These are phyloP conservation scores for Lepidothrix coronata DNA, from an alignment of 2,113 vertebrate species.

Conservation along the genomic window DNA sequence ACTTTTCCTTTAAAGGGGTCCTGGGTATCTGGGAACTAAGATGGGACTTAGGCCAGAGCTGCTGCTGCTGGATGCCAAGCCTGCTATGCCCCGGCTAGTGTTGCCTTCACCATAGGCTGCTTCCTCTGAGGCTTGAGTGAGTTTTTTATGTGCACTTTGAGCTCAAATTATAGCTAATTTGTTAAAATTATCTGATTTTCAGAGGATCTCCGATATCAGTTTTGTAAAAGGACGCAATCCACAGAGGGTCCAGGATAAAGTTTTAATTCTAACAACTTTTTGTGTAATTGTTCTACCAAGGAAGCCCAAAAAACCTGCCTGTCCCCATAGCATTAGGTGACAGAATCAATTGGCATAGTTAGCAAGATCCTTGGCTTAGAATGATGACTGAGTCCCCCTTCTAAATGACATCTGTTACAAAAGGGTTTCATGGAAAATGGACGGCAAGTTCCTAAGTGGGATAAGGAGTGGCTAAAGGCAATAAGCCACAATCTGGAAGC, in stretches of 20 bases:
- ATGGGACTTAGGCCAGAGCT: background rate
- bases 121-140: background rate
- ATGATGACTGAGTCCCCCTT: background rate
- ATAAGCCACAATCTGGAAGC: background rate
- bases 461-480: background rate
- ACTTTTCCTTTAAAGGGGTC: background rate
- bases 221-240: background rate
- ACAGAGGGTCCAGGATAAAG: background rate
- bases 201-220: background rate
- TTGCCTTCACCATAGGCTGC: background rate
- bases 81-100: accelerated
- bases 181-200: background rate
- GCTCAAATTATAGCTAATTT: background rate
- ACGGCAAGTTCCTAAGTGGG: background rate
- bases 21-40: background rate
- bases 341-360: background rate
- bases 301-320: background rate
- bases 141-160: background rate
- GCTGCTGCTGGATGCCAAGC: background rate
- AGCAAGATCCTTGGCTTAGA: background rate
- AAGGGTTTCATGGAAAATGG: background rate
- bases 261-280: background rate
- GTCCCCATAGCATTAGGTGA: accelerated
- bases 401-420: background rate
- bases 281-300: background rate